Conservation (phyloP, 2,888 invertebrate genomes). For the Deilephila porcellus region DNA sequence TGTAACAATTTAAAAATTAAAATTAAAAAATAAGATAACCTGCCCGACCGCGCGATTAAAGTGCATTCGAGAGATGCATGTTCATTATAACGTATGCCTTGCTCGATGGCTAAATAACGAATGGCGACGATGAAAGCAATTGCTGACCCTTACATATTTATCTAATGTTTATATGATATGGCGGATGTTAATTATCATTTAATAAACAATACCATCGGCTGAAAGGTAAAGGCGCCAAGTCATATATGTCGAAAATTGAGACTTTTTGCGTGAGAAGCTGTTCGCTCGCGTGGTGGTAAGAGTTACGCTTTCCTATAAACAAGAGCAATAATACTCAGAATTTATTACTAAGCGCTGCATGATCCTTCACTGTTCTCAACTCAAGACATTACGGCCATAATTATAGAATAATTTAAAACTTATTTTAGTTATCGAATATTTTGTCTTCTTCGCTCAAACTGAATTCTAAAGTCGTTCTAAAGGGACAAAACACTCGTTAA, state of each 20-base stretch:
- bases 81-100: constrained; percentile 53
- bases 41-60: constrained; percentile 59
- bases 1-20: constrained; percentile 39
- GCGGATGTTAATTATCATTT: constrained; percentile 31
- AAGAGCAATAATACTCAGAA: no score
- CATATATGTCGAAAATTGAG: background rate
- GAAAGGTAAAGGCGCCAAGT: constrained; percentile 11
- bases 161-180: constrained; percentile 34
- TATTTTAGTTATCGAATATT: no score
- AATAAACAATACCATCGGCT: constrained; percentile 35
- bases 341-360: no score
- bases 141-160: constrained; percentile 51
- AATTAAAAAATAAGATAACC: constrained; percentile 68
- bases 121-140: constrained; percentile 51
- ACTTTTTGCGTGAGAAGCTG: no score
- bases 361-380: no score
- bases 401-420: no score
- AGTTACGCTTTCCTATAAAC: no score
- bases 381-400: no score
- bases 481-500: no score
- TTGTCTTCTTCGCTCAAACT: no score
- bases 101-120: constrained; percentile 48
- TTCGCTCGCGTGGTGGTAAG: no score
- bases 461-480: no score
- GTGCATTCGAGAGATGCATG: constrained; percentile 62